Evolutionary conservation across 1,140 invertebrate genomes (phyloP), one percentile per base, ranked within the genome.

Genomic region (Phymastichus coffea): DNA sequence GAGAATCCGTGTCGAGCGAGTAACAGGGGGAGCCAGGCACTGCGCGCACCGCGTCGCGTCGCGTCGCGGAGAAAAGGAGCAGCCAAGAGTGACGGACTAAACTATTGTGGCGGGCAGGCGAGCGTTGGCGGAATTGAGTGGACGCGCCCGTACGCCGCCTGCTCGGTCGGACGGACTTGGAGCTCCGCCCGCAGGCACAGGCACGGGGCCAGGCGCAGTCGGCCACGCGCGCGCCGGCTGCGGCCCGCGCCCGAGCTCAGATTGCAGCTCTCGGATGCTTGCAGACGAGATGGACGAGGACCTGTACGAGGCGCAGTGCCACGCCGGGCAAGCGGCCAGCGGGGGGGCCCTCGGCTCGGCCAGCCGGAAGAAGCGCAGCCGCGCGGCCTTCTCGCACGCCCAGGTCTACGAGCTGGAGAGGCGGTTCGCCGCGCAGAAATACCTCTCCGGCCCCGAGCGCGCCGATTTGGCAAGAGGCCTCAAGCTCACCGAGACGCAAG

Each of bases 321-420:
- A 78, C 58, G 6, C 28, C 6, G 70, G 73, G 0, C 75, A 72
- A 25, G 73, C 61, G 30, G 56, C 74, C 15, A 72, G 76, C 37
- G 82, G 78, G 19, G 83, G 79, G n/a, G n/a, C n/a, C n/a, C n/a
- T n/a, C n/a, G n/a, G n/a, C n/a, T n/a, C n/a, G n/a, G n/a, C n/a
- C n/a, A n/a, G n/a, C n/a, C 83, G 94, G 43, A 97, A 97, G 81
- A 97, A 97, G 74, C 83, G 95, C 30, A 96, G 94, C 20, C 83
- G 95, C 63, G 95, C 95, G 0, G 95, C 95, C 1, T 98, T 98
- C 71, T 96, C 94, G 30, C 95, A 98, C 76, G 93, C 93, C 23
- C 90, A 95, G 80, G 94, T 93, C 2, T 95, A 94, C 76, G 94
- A 98, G 74, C 79, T 99, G 43, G 95, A 98, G 74, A 84, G 93